Evolutionary conservation across 2,888 invertebrate genomes (phyloP), one percentile per base, ranked within the genome.

Genomic region (Polyommatus iphigenia): DNA sequence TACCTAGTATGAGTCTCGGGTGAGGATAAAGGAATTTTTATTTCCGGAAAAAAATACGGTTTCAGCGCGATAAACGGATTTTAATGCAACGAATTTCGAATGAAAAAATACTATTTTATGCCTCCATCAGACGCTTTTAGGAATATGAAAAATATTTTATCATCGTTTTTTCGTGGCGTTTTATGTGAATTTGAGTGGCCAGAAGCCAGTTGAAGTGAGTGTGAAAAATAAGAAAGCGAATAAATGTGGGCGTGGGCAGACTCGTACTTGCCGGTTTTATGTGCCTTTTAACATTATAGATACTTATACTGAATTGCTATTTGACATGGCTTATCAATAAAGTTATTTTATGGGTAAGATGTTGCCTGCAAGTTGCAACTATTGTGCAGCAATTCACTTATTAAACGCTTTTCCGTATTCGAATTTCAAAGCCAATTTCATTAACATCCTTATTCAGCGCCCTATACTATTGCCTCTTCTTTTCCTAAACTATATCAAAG

Each of bases 151-250:
- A 67, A 67, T 67, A 67, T 67, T 67, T 32, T 32, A 67, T 67
- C 67, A 2, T 10, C 6, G 18, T 67, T 29, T 29, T 67, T 67
- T 67, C 15, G 3, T 67, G 13, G 62, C 3, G 62, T 67, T 67
- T 67, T 67, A 32, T 67, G 24, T 5, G 18, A 32, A 67, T 67
- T 67, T 29, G 15, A 67, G 67, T 29, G 67, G 29, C 59, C 62
- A 62, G 67, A 29, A 67, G 67, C 67, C 67, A 18, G 67, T 67
- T 29, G 29, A 29, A 67, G 18, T 15, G 67, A 29, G 67, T 67
- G 67, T 67, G 29, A 67, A 67, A 67, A 67, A 67, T 67, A 67
- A 67, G 67, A 67, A 67, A 32, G 29, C 20, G 67, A 67, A 67
- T 67, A 67, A 67, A 67, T 67, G 29, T 67, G 29, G 67, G 29